These are phyloP conservation scores for Apis dorsata DNA, from an alignment of 1,140 invertebrate genomes.

Conservation along the genomic window DNA sequence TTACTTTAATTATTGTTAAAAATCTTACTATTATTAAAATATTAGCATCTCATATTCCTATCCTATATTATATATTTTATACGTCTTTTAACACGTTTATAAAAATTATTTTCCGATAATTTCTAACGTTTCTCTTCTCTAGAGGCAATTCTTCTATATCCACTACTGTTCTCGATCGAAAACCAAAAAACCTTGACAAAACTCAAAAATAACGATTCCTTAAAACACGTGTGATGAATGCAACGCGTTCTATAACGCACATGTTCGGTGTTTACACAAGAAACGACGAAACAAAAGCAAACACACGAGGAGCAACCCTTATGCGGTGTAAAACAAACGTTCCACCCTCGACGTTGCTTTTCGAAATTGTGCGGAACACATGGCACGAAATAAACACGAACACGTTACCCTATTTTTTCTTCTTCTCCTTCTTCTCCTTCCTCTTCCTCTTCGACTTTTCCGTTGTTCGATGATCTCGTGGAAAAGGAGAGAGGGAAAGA, in stretches of 20 bases:
- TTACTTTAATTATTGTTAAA: too few species aligned
- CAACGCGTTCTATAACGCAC: not conserved
- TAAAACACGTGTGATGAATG: not conserved
- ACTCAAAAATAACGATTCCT: not conserved
- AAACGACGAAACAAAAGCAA: constrained; percentile 2
- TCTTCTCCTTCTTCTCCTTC: not conserved
- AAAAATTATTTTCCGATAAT: too few species aligned
- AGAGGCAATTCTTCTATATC: too few species aligned
- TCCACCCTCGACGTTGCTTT: constrained; percentile 42
- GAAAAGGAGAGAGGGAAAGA: not conserved
- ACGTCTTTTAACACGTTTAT: too few species aligned
- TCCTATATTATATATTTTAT: too few species aligned
- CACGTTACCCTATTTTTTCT: not conserved
- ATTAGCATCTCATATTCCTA: too few species aligned
- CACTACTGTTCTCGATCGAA: too few species aligned
- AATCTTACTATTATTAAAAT: too few species aligned
- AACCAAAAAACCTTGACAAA: not conserved
- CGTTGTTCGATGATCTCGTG: constrained; percentile 17
- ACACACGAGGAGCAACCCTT: constrained; percentile 19
- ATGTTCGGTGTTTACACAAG: constrained; percentile 3
- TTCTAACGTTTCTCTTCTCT: not conserved
- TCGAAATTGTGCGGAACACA: constrained; percentile 34
- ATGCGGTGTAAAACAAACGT: constrained; percentile 20
- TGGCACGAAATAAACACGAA: constrained; percentile 43
- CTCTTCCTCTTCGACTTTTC: not conserved